A percentile compares a stretch with the other conserved stretches of the same genome.
phyloP scores from a whole-genome alignment of 37 sponge, comb jelly and placozoan genomes.

The Geodia barretti region DNA sequence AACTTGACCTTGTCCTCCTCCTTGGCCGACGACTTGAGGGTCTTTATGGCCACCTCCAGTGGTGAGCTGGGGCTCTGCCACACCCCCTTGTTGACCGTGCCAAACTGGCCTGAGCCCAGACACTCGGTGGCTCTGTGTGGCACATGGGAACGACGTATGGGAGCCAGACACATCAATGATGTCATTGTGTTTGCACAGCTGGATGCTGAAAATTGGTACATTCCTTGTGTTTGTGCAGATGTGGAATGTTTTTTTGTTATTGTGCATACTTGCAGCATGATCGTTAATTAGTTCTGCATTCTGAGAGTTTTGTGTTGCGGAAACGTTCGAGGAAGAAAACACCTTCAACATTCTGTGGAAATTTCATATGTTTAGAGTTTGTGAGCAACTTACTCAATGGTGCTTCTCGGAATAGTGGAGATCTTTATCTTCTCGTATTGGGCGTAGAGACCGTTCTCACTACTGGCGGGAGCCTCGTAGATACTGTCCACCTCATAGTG shows the following conservation, averaged over 20 bases:
- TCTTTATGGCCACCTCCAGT: slow-evolving; percentile 42
- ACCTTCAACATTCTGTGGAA: too few relatives aligned
- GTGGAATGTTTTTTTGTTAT: too few relatives aligned
- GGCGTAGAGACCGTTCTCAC: neutral
- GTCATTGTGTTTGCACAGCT: too few relatives aligned
- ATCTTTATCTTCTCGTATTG: neutral
- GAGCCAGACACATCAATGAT: too few relatives aligned
- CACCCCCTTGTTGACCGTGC: slow-evolving; percentile 27
- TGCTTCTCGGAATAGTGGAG: neutral
- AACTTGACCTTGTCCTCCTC: slow-evolving; percentile 36
- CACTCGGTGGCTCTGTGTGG: neutral
- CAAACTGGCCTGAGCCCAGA: slow-evolving; percentile 61
- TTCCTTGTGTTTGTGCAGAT: too few relatives aligned
- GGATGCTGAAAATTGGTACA: too few relatives aligned
- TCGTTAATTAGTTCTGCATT: too few relatives aligned
- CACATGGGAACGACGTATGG: neutral
- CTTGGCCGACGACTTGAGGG: slow-evolving; percentile 7
- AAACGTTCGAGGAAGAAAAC: too few relatives aligned
- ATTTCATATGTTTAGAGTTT: too few relatives aligned
- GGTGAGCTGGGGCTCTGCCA: neutral
- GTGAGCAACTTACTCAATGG: neutral
- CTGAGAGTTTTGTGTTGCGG: too few relatives aligned
- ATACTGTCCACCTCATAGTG: neutral
- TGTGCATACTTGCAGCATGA: too few relatives aligned
- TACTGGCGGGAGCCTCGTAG: neutral